Percentiles rank a stretch among this genome's conserved stretches.
Evolutionary conservation across 2,113 vertebrate genomes (phyloP).

Genomic region (Trichechus manatus): DNA sequence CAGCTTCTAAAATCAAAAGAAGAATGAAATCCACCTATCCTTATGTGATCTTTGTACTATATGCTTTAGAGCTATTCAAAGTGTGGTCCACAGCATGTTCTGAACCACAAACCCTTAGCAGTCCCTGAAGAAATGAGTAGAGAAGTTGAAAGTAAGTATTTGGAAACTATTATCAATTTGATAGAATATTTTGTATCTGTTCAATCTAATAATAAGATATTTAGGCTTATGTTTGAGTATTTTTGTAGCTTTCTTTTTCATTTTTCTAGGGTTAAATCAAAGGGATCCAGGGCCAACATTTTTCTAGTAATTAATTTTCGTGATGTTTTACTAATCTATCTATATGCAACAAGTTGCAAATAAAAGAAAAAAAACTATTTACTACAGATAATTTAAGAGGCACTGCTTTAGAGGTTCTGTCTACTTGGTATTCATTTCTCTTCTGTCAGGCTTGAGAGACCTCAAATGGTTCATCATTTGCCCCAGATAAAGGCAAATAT

Average conservation of each 20-base stretch:
- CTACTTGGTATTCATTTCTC: constrained; percentile 2
- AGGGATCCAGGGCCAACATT: neutral
- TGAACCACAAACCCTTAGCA: too few relatives aligned
- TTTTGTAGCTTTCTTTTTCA: neutral
- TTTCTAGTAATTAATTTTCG: neutral
- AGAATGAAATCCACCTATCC: neutral
- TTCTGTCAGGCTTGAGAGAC: neutral
- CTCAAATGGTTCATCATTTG: neutral
- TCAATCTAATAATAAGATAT: too few relatives aligned
- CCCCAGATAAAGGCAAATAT: neutral
- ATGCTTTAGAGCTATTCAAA: neutral
- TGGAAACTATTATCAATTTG: too few relatives aligned
- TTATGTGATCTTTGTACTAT: neutral
- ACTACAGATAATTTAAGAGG: neutral
- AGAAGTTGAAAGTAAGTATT: too few relatives aligned
- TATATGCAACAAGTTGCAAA: neutral
- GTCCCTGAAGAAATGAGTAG: too few relatives aligned
- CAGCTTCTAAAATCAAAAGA: neutral
- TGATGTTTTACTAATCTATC: neutral
- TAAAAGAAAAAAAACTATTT: neutral
- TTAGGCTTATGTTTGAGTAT: neutral
- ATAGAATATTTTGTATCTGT: too few relatives aligned
- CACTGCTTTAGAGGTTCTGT: neutral
- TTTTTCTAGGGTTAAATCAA: neutral
- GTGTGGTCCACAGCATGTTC: too few relatives aligned